phyloP scores from a whole-genome alignment of 2,797 vertebrate species.

The Hephaestus fuliginosus region DNA sequence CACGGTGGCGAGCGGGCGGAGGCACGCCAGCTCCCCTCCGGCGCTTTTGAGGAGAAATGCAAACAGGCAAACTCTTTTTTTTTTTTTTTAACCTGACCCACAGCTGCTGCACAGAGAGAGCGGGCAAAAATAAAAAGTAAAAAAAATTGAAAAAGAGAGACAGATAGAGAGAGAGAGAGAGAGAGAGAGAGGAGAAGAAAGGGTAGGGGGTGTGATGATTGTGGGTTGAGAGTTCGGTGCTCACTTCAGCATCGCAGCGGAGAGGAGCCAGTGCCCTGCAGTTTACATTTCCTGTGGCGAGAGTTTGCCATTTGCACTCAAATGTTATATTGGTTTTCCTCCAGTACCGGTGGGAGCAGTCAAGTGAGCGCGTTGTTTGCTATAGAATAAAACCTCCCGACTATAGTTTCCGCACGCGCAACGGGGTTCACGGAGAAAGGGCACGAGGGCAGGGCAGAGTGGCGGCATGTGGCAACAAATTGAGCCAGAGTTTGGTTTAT shows the following conservation, averaged over 20 bases:
- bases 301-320: conserved; percentile 75
- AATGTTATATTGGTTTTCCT: conserved; percentile 71
- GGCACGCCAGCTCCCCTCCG: conserved; percentile 16
- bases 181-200: neutral
- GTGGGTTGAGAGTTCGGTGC: conserved; percentile 64
- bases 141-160: neutral
- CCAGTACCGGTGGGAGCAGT: conserved; percentile 51
- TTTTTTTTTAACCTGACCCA: conserved; percentile 7
- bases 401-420: conserved; percentile 26
- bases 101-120: neutral
- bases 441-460: conserved; percentile 27
- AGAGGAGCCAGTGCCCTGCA: conserved; percentile 43
- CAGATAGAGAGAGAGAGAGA: conserved; percentile 13
- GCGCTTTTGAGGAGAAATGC: conserved; percentile 46
- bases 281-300: conserved; percentile 69
- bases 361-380: conserved; percentile 60
- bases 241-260: conserved; percentile 56
- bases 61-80: conserved; percentile 50
- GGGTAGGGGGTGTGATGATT: conserved; percentile 31
- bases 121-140: no score
- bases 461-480: conserved; percentile 38
- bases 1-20: neutral
- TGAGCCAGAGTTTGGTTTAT: conserved; percentile 48
- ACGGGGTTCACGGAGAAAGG: conserved; percentile 32
- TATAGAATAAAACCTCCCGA: conserved; percentile 54